phyloP scores from a whole-genome alignment of 2,113 vertebrate species.

The Plectropomus leopardus region DNA sequence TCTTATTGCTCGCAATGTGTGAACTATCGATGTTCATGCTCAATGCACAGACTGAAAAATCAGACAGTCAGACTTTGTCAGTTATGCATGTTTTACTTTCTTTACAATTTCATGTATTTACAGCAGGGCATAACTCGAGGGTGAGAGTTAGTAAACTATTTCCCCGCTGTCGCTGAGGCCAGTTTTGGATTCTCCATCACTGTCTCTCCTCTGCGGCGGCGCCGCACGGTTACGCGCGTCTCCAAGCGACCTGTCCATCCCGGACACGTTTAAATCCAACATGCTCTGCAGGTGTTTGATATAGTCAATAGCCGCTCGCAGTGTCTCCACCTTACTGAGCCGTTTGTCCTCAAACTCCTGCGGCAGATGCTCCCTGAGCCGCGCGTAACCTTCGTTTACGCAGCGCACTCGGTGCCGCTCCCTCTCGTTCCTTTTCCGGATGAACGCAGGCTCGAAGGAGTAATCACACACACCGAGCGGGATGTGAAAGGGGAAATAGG shows the following conservation, averaged over 20 bases:
- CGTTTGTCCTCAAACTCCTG: conserved; percentile 88
- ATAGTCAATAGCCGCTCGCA: conserved; percentile 92
- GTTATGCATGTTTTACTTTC: neutral
- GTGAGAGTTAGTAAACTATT: conserved; percentile 38
- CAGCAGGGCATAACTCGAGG: neutral
- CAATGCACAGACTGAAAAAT: neutral
- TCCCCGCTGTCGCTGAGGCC: conserved; percentile 86
- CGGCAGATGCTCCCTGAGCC: conserved; percentile 92
- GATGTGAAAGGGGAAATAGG: conserved; percentile 84
- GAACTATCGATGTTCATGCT: neutral
- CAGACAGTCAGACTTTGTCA: neutral
- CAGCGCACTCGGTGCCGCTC: conserved; percentile 94
- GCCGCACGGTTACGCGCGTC: conserved; percentile 48
- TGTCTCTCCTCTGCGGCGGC: conserved; percentile 73
- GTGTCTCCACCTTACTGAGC: conserved; percentile 96
- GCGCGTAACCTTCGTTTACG: conserved; percentile 93
- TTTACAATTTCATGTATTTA: neutral
- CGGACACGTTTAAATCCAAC: conserved; percentile 84
- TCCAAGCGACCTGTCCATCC: conserved; percentile 53
- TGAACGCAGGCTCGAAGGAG: conserved; percentile 90
- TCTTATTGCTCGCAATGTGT: neutral
- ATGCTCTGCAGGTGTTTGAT: conserved; percentile 92
- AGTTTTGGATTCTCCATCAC: conserved; percentile 89
- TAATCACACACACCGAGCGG: conserved; percentile 84
- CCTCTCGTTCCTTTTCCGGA: conserved; percentile 92